A percentile compares a stretch with the other conserved stretches of the same genome.
These are phyloP conservation scores for Euproctis similis DNA, from an alignment of 2,888 invertebrate species.

Conservation along the genomic window DNA sequence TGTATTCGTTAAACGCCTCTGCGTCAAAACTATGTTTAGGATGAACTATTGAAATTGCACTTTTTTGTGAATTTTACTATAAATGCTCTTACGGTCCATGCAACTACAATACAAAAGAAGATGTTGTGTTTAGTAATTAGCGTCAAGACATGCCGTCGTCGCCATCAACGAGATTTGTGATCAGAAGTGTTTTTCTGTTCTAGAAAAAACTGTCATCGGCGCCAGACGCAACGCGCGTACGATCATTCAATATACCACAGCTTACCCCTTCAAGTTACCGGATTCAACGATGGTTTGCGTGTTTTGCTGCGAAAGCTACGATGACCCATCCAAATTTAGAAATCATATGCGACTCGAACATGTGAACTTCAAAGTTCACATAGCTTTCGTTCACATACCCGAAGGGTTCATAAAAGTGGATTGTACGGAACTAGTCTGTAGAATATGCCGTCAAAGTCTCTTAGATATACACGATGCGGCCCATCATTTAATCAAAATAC, in stretches of 20 bases:
- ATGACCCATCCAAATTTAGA: conserved; percentile 29
- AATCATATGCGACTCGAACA: conserved; percentile 31
- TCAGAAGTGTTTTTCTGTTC: conserved; percentile 30
- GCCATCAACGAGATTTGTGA: too few relatives aligned
- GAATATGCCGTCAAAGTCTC: conserved; percentile 20
- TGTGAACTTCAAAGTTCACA: conserved; percentile 21
- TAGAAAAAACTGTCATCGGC: conserved; percentile 27
- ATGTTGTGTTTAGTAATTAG: too few relatives aligned
- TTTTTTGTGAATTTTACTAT: too few relatives aligned
- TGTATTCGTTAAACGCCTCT: too few relatives aligned
- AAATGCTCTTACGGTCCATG: too few relatives aligned
- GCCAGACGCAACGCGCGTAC: conserved; percentile 27
- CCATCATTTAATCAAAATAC: conserved; percentile 20
- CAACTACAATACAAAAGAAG: too few relatives aligned
- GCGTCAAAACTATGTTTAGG: too few relatives aligned
- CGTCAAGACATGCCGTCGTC: too few relatives aligned
- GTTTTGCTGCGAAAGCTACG: conserved; percentile 32
- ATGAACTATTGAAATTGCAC: too few relatives aligned
- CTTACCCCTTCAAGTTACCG: conserved; percentile 31
- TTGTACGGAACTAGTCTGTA: conserved; percentile 26
- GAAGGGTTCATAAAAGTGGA: conserved; percentile 30
- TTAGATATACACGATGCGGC: conserved; percentile 17
- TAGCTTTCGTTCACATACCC: conserved; percentile 25
- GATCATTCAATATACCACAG: conserved; percentile 27
- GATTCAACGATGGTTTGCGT: conserved; percentile 28